These are phyloP conservation scores for Amphibalanus amphitrite DNA, from an alignment of 1,140 invertebrate genomes.

Conservation along the genomic window DNA sequence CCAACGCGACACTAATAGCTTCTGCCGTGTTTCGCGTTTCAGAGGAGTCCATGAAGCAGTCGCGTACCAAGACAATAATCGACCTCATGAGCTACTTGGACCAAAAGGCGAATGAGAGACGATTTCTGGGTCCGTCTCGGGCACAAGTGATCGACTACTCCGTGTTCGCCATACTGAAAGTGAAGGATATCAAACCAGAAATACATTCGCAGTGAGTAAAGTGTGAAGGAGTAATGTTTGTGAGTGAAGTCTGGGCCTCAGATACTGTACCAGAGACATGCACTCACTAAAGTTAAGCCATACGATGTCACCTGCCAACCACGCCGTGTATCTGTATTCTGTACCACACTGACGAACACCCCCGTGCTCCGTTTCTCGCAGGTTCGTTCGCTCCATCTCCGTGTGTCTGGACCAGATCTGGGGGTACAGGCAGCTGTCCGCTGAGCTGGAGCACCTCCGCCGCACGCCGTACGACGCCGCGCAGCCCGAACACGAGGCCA, in stretches of 20 bases:
- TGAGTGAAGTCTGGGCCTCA: not conserved
- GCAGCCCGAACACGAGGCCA: conserved; percentile 57
- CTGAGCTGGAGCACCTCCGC: conserved; percentile 55
- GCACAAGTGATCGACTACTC: conserved; percentile 36
- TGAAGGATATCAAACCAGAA: conserved; percentile 60
- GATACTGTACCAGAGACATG: too few species aligned
- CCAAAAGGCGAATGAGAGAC: conserved; percentile 10
- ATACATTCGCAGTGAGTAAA: conserved; percentile 53
- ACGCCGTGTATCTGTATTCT: too few species aligned
- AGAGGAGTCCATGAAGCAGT: conserved; percentile 27
- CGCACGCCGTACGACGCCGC: conserved; percentile 52
- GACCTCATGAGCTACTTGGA: conserved; percentile 5
- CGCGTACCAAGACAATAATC: conserved; percentile 20
- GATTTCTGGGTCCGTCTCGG: conserved; percentile 4
- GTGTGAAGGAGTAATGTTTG: not conserved
- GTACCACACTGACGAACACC: conserved; percentile 4
- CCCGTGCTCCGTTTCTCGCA: conserved; percentile 16
- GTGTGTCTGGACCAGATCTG: conserved; percentile 70
- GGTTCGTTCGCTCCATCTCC: conserved; percentile 40
- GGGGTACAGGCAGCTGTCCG: conserved; percentile 61
- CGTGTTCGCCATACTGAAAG: conserved; percentile 44
- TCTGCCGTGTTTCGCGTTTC: conserved; percentile 16
- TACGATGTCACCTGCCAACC: too few species aligned
- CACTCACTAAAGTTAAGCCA: too few species aligned
- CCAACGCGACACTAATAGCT: too few species aligned